Evolutionary conservation across 2,797 vertebrate genomes (phyloP).

Genomic region (Acipenser ruthenus): DNA sequence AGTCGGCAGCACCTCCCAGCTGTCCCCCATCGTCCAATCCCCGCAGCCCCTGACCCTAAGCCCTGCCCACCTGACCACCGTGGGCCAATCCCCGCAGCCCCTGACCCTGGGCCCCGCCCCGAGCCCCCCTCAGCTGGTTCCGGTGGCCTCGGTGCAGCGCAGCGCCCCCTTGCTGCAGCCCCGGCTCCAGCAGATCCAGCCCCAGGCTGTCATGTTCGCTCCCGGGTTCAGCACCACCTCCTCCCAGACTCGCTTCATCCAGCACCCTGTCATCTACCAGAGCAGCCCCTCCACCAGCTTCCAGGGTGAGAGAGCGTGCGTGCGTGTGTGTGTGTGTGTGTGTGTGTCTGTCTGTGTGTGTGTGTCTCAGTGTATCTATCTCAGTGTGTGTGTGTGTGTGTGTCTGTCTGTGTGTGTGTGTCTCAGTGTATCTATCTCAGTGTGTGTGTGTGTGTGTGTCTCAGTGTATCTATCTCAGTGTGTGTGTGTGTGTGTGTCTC

Average conservation of each 20-base stretch:
- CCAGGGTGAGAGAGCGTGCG: slow-evolving; percentile 63
- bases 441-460: too few relatives aligned
- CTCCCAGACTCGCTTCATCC: slow-evolving; percentile 81
- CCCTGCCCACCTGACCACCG: slow-evolving; percentile 42
- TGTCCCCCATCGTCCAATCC: slow-evolving; percentile 21
- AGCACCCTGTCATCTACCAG: slow-evolving; percentile 89
- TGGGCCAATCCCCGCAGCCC: slow-evolving; percentile 34
- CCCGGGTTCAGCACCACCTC: slow-evolving; percentile 68
- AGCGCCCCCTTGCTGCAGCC: slow-evolving; percentile 64
- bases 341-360: too few relatives aligned
- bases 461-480: too few relatives aligned
- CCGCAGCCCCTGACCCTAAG: slow-evolving; percentile 40
- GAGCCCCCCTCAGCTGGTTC: slow-evolving; percentile 33
- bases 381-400: too few relatives aligned
- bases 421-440: too few relatives aligned
- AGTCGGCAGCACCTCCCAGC: slow-evolving; percentile 21
- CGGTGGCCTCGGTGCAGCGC: slow-evolving; percentile 24
- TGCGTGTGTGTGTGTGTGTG: too few relatives aligned
- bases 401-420: too few relatives aligned
- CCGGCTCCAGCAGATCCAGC: slow-evolving; percentile 44
- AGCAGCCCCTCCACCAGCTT: slow-evolving; percentile 72
- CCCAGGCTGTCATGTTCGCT: slow-evolving; percentile 83
- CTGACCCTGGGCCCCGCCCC: slow-evolving; percentile 34
- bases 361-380: too few relatives aligned
- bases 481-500: too few relatives aligned